Conservation (phyloP, 2,888 invertebrate species). For the Cylloceria caligata region DNA sequence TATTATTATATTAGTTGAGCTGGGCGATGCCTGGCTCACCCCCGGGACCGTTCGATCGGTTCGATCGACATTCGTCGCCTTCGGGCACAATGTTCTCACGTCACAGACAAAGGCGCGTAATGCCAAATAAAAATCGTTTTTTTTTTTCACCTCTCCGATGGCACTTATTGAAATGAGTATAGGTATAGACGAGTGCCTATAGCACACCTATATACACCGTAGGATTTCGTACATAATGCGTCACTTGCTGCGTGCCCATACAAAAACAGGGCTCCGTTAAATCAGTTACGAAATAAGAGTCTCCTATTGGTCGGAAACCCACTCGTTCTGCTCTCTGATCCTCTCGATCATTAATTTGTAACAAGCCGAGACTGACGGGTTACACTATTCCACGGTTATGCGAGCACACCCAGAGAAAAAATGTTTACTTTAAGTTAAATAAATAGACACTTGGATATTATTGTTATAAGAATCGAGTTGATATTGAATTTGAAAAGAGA, state of each 20-base stretch:
- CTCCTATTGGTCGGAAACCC: conserved; percentile 56
- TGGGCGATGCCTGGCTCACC: conserved; percentile 40
- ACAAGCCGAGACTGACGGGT: conserved; percentile 79
- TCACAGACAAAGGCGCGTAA: conserved; percentile 77
- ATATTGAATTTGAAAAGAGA: too few relatives aligned
- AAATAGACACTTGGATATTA: not conserved
- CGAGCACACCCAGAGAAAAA: not conserved
- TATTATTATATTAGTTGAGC: conserved; percentile 50
- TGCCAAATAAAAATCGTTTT: conserved; percentile 73
- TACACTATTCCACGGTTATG: conserved; percentile 76
- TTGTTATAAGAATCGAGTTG: not conserved
- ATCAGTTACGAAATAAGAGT: conserved; percentile 75
- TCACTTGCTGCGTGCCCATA: conserved; percentile 28
- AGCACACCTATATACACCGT: not conserved
- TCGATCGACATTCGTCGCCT: conserved; percentile 63
- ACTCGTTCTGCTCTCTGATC: conserved; percentile 45
- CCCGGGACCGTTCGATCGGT: conserved; percentile 75
- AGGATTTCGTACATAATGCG: conserved; percentile 20
- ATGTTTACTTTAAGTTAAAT: not conserved
- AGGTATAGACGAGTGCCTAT: conserved; percentile 4
- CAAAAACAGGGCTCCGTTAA: conserved; percentile 68
- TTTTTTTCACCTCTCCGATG: conserved; percentile 36
- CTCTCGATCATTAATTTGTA: conserved; percentile 81
- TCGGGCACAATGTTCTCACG: conserved; percentile 80
- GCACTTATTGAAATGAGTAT: conserved; percentile 43